Evolutionary conservation across 30 jellyfish, hydroid and myxozoan genomes (phyloP).

Genomic region (Phacellophora camtschatica): DNA sequence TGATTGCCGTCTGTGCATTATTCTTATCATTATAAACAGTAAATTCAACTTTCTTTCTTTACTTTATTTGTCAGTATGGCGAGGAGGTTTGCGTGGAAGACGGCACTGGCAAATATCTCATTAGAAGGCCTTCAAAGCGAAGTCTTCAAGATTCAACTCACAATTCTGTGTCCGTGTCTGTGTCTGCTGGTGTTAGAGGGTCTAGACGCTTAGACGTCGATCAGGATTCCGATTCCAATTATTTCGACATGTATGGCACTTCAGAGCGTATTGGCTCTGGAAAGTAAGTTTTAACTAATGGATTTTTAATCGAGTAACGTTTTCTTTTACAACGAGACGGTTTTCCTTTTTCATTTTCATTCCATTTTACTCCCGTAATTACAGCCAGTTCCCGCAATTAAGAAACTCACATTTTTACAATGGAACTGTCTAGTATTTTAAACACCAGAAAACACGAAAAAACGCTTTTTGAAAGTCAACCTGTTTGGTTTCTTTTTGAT

Average conservation of each 20-base stretch:
- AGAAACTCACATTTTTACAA: too few relatives aligned
- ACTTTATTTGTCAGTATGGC: slow-evolving; percentile 20
- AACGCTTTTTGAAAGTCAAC: too few relatives aligned
- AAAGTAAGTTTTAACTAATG: background rate
- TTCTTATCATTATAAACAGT: too few relatives aligned
- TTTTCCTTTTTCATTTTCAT: background rate
- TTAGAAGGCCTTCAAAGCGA: slow-evolving; percentile 79
- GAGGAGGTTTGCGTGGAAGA: slow-evolving; percentile 41
- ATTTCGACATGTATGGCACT: slow-evolving; percentile 90
- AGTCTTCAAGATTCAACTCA: slow-evolving; percentile 61
- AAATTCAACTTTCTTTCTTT: too few relatives aligned
- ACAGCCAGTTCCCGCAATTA: too few relatives aligned
- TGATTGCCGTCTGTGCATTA: too few relatives aligned
- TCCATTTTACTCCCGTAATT: too few relatives aligned
- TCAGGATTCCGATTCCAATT: slow-evolving; percentile 71
- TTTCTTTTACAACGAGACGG: background rate
- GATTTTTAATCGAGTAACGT: background rate
- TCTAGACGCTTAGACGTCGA: slow-evolving; percentile 61
- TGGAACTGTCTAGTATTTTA: too few relatives aligned
- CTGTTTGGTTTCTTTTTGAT: too few relatives aligned
- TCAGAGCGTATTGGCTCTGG: slow-evolving; percentile 43
- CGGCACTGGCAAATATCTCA: slow-evolving; percentile 65
- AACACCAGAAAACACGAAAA: too few relatives aligned
- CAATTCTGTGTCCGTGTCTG: slow-evolving; percentile 38
- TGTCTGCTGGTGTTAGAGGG: slow-evolving; percentile 31